Evolutionary conservation across 23 tunicate species (phyloP), one percentile per base, ranked within the genome.

Genomic region (Styela plicata): DNA sequence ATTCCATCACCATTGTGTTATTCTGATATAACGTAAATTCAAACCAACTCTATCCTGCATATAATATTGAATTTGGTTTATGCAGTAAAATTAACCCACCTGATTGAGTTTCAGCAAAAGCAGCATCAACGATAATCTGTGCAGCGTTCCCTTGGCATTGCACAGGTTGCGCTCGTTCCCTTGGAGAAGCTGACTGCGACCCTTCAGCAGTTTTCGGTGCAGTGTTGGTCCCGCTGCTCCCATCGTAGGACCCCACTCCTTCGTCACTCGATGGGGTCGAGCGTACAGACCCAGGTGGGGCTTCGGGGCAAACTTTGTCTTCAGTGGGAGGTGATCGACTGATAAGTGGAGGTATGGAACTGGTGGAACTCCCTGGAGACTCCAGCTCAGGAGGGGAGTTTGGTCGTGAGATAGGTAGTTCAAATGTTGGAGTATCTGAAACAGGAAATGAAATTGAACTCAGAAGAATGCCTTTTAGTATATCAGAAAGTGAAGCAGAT

Each of bases 231-330:
- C 85, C 87, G 74, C 86, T 83, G 53, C 80, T 78, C 16, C 82
- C 80, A 23, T 64, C 93, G 16, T 80, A 84, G 21, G 96, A 90
- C 22, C 86, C 89, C 13, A 90, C 86, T 19, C 89, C 89, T 63
- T 90, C 96, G 63, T 90, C 96, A 57, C 85, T 90, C 36, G 89
- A 85, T 2, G 96, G 78, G 44, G 82, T 53, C 0, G 66, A 76
- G 0, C 77, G 32, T 3, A 22, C 77, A 22, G 77, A 71, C 32
- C 77, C 77, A 16, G 77, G 77, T 3, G 77, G 77, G 24, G 77
- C 36, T 30, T 71, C 34, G 36, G 77, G 77, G 35, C 77, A 71
- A 17, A 21, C 29, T 32, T 71, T 34, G 36, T 18, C 66, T 44
- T 52, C 64, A 36, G 33, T 22, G n/a, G 64, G 31, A 17, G 64